These are phyloP conservation scores for Heliconius ethilla DNA, from an alignment of 2,888 invertebrate genomes.

Conservation along the genomic window DNA sequence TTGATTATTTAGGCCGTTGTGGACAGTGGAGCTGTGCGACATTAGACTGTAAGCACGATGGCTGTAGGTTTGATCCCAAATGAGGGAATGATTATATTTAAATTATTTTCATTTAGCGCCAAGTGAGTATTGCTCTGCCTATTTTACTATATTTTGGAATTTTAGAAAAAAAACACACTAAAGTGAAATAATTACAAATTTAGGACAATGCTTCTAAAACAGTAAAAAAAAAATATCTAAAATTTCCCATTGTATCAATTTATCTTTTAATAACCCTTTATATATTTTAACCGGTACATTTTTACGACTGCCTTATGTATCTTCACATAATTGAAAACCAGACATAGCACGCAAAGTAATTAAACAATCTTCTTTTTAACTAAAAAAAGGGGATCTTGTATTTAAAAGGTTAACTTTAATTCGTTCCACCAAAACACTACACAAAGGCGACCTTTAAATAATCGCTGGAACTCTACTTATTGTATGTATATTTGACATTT, in stretches of 20 bases:
- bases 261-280: not conserved
- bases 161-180: no score
- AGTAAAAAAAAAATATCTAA: not conserved
- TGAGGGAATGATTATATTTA: not conserved
- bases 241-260: not conserved
- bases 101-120: not conserved
- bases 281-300: not conserved
- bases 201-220: not conserved
- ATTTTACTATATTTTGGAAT: no score
- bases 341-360: not conserved
- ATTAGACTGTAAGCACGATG: not conserved
- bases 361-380: constrained; percentile 2
- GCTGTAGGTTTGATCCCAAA: not conserved
- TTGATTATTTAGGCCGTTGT: no score
- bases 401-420: constrained; percentile 16
- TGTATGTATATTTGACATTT: constrained; percentile 35
- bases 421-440: constrained; percentile 9
- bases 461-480: constrained; percentile 19
- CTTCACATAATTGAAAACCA: not conserved
- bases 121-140: not conserved
- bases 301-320: not conserved
- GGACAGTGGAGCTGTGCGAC: no score
- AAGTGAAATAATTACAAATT: no score
- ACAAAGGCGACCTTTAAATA: constrained; percentile 39
- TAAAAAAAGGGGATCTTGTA: not conserved